A percentile compares a stretch with the other conserved stretches of the same genome.
Evolutionary conservation across 23 tunicate species (phyloP).

Genomic region (Ciona savignyi): DNA sequence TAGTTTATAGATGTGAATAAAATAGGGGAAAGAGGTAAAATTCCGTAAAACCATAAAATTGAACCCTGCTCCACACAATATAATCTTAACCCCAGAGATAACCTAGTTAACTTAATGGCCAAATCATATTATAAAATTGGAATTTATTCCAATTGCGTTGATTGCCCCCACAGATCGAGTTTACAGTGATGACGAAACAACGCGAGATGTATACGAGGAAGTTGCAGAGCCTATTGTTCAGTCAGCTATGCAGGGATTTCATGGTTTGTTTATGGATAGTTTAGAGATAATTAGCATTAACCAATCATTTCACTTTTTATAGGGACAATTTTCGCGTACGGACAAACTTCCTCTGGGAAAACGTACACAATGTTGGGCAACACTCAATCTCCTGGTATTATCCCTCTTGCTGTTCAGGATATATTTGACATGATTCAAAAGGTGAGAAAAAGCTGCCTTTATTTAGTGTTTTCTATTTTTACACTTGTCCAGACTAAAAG

Average conservation of each 20-base stretch:
- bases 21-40: too few relatives aligned
- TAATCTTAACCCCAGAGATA: too few relatives aligned
- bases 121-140: background rate
- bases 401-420: conserved; percentile 66
- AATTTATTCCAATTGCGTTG: background rate
- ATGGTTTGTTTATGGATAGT: too few relatives aligned
- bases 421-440: conserved; percentile 65
- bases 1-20: too few relatives aligned
- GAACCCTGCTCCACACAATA: too few relatives aligned
- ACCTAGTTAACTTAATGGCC: too few relatives aligned
- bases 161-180: conserved; percentile 47
- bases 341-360: conserved; percentile 91
- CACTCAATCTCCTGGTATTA: conserved; percentile 38
- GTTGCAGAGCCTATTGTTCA: conserved; percentile 80
- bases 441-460: too few relatives aligned
- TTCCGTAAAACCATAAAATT: too few relatives aligned
- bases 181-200: conserved; percentile 46
- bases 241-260: conserved; percentile 79
- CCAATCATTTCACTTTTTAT: background rate
- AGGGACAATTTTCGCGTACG: conserved; percentile 96
- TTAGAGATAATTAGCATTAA: background rate
- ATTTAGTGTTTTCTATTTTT: too few relatives aligned
- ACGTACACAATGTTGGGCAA: conserved; percentile 84
- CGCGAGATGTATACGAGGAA: conserved; percentile 76
- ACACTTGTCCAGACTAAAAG: too few relatives aligned